These are phyloP conservation scores for Heterocephalus glaber DNA, from an alignment of 2,113 vertebrate genomes.

Conservation along the genomic window DNA sequence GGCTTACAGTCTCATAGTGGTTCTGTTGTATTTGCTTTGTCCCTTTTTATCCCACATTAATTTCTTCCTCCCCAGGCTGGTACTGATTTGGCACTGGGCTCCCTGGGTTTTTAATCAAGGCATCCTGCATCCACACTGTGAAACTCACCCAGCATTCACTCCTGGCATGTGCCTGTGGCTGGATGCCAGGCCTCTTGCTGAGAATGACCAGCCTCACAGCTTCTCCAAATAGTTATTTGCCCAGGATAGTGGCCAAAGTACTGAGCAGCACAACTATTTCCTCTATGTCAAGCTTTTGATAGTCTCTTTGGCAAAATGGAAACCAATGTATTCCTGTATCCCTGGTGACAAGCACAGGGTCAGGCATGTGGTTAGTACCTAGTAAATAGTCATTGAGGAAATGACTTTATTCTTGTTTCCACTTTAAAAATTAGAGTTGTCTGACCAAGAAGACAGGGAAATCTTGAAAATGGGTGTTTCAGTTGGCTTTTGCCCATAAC, in stretches of 20 bases:
- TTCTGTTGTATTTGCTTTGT: background rate
- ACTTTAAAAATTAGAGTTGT: background rate
- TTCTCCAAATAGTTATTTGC: slow-evolving; percentile 43
- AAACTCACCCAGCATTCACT: background rate
- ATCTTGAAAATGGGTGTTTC: background rate
- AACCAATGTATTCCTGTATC: background rate
- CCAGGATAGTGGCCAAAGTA: background rate
- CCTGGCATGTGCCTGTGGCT: slow-evolving; percentile 43
- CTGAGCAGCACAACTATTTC: background rate
- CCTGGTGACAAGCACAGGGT: background rate
- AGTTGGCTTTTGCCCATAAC: background rate
- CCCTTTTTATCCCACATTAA: slow-evolving; percentile 60
- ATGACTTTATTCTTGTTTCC: background rate
- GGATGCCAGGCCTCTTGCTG: slow-evolving; percentile 55
- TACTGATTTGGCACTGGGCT: background rate
- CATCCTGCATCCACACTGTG: background rate
- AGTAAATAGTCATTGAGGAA: background rate
- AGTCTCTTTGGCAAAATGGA: background rate
- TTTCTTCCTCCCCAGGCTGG: slow-evolving; percentile 49
- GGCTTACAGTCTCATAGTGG: background rate
- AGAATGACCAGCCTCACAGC: background rate
- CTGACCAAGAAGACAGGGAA: background rate
- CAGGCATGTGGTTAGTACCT: background rate
- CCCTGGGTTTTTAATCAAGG: slow-evolving; percentile 24
- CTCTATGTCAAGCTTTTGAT: background rate